phyloP scores from a whole-genome alignment of 2,113 vertebrate genomes.

The Otis tarda region DNA sequence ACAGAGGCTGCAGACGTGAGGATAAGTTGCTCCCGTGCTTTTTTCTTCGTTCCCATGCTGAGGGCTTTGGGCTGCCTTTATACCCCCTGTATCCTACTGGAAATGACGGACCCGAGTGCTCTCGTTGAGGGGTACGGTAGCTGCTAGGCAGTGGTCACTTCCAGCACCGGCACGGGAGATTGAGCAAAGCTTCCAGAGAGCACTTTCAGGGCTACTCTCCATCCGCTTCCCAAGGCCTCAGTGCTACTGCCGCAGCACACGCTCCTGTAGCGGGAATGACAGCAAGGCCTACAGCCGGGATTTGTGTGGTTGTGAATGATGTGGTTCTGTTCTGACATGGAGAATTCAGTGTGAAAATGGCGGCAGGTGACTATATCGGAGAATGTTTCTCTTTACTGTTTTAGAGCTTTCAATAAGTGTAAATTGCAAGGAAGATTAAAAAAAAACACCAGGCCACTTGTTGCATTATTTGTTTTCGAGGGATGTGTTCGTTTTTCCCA shows the following conservation, averaged over 20 bases:
- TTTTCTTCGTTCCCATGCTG: background rate
- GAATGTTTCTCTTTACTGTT: background rate
- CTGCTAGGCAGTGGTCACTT: background rate
- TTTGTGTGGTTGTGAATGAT: background rate
- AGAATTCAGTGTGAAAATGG: background rate
- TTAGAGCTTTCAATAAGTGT: background rate
- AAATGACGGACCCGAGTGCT: background rate
- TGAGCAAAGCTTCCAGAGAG: background rate
- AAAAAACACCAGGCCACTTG: background rate
- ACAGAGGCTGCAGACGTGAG: background rate
- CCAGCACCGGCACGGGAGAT: background rate
- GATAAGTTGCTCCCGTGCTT: background rate
- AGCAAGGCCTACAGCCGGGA: background rate
- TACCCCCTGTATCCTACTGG: background rate
- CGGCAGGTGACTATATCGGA: background rate
- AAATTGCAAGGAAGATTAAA: background rate
- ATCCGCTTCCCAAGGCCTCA: background rate
- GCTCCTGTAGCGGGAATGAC: background rate
- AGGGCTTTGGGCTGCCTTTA: background rate
- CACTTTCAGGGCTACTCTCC: background rate
- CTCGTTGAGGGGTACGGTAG: background rate
- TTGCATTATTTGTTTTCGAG: background rate
- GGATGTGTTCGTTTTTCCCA: rapidly evolving
- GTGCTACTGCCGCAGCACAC: background rate
- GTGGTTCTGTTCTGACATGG: background rate